Evolutionary conservation across 2,113 vertebrate genomes (phyloP).

Genomic region (Ptyas mucosa): DNA sequence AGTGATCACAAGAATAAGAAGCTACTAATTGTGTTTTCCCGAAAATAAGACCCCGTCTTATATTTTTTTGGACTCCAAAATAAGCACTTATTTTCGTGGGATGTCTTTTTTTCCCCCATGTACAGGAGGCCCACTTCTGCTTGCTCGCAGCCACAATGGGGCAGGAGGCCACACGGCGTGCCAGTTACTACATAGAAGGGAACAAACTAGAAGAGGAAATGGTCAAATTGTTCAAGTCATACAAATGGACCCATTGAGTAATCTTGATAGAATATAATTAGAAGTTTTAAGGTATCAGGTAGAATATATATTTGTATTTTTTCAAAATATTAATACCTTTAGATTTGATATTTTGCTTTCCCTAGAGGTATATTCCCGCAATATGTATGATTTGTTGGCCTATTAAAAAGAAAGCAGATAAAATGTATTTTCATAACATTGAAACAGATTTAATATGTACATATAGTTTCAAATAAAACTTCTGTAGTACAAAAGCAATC

Average conservation of each 20-base stretch:
- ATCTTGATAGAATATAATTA: not conserved
- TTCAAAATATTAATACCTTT: conserved; percentile 71
- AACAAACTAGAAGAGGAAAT: not conserved
- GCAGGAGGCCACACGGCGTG: no score
- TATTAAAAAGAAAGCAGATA: conserved; percentile 49
- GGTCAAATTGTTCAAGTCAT: not conserved
- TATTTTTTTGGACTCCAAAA: no score
- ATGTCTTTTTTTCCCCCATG: no score
- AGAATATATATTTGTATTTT: not conserved
- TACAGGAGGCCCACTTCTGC: no score
- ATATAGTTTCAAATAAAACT: not conserved
- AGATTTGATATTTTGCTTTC: conserved; percentile 88
- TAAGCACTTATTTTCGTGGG: no score
- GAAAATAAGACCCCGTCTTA: no score
- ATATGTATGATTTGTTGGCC: conserved; percentile 86
- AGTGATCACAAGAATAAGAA: not conserved
- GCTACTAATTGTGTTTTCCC: not conserved
- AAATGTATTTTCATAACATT: conserved; percentile 6
- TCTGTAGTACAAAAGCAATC: not conserved
- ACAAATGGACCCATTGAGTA: not conserved
- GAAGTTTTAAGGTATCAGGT: not conserved
- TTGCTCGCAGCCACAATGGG: no score
- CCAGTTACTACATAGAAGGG: not conserved
- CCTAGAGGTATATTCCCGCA: conserved; percentile 91
- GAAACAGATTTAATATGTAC: conserved; percentile 7